Evolutionary conservation across 2,888 invertebrate genomes (phyloP).

Genomic region (Anoplius nigerrimus): DNA sequence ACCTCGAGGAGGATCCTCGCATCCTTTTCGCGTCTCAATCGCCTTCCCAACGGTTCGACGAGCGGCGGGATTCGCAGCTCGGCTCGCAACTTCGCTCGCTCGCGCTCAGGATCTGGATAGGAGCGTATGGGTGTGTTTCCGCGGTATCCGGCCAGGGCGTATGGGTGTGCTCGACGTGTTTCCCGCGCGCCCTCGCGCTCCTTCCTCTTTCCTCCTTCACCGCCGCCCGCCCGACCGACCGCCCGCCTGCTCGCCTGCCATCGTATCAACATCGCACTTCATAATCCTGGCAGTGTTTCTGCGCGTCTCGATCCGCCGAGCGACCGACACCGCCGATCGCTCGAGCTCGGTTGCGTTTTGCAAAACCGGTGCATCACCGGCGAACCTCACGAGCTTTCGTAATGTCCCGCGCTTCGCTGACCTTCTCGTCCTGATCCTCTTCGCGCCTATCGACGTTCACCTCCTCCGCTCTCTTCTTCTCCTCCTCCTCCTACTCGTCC

Average conservation of each 20-base stretch:
- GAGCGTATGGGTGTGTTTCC: slow-evolving; percentile 36
- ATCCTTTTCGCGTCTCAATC: too few relatives aligned
- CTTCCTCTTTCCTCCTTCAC: slow-evolving; percentile 53
- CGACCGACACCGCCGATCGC: slow-evolving; percentile 23
- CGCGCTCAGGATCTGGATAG: background rate
- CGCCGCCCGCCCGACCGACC: too few relatives aligned
- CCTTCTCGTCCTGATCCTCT: background rate
- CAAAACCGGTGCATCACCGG: background rate
- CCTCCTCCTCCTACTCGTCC: too few relatives aligned
- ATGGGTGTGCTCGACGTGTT: slow-evolving; percentile 46
- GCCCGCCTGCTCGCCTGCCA: slow-evolving; percentile 52
- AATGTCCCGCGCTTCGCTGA: background rate
- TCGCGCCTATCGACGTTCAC: background rate
- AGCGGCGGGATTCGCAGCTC: background rate
- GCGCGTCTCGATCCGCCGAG: slow-evolving; percentile 63
- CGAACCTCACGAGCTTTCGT: background rate
- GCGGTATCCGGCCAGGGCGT: slow-evolving; percentile 24
- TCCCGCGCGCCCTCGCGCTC: slow-evolving; percentile 49
- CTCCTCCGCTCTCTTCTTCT: too few relatives aligned
- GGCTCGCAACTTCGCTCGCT: background rate
- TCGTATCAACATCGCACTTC: slow-evolving; percentile 71
- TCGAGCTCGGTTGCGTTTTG: slow-evolving; percentile 32
- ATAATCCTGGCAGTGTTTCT: slow-evolving; percentile 69
- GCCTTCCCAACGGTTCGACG: too few relatives aligned
- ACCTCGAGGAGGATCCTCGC: too few relatives aligned